Conservation (phyloP, 2,113 vertebrate genomes). For the Oophaga pumilio region DNA sequence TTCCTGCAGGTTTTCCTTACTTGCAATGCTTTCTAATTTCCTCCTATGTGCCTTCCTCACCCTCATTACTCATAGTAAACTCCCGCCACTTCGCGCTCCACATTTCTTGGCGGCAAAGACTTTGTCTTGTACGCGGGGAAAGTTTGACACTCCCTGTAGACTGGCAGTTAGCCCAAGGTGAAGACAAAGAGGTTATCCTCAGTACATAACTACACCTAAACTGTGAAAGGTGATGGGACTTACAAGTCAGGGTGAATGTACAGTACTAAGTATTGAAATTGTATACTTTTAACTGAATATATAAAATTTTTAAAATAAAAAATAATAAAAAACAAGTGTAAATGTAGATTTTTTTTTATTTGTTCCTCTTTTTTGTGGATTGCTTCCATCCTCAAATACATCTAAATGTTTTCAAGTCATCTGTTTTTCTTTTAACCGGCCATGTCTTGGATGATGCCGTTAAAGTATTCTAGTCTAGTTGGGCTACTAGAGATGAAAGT, state of each 20-base stretch:
- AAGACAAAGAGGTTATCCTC: slow-evolving; percentile 41
- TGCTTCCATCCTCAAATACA: too few relatives aligned
- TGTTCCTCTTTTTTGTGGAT: too few relatives aligned
- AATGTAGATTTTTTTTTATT: too few relatives aligned
- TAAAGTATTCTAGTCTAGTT: too few relatives aligned
- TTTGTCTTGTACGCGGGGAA: slow-evolving; percentile 50
- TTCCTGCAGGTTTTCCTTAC: not conserved
- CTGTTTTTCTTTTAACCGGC: too few relatives aligned
- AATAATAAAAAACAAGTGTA: not conserved
- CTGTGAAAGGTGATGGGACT: not conserved
- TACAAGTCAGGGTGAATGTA: not conserved
- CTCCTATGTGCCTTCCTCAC: slow-evolving; percentile 30
- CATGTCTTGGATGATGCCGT: too few relatives aligned
- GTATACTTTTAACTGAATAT: not conserved
- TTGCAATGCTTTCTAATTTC: not conserved
- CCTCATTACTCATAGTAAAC: not conserved
- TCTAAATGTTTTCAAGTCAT: too few relatives aligned
- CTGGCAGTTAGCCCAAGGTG: slow-evolving; percentile 33
- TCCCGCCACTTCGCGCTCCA: slow-evolving; percentile 39
- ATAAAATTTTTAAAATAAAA: not conserved
- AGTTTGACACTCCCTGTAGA: slow-evolving; percentile 46
- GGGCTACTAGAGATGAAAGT: too few relatives aligned
- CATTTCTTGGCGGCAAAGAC: slow-evolving; percentile 42
- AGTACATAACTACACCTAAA: slow-evolving; percentile 17
- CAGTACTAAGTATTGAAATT: not conserved